A percentile compares a stretch with the other conserved stretches of the same genome.
phyloP scores from a whole-genome alignment of 1,140 invertebrate species.

The Microvelia longipes region DNA sequence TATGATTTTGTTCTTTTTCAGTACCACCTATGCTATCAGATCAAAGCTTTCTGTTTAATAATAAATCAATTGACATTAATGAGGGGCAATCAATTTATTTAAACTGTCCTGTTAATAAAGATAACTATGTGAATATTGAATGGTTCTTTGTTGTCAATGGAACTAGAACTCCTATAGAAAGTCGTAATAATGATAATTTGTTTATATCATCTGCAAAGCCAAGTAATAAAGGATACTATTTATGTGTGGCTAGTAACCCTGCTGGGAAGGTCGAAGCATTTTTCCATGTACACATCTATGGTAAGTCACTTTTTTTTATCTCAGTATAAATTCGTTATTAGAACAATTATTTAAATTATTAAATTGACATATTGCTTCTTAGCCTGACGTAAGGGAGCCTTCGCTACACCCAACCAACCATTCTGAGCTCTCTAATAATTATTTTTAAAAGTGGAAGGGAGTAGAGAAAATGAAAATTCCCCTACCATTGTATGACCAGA shows the following conservation, averaged over 20 bases:
- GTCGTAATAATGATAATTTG: neutral
- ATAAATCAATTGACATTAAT: neutral
- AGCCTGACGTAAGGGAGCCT: too few relatives aligned
- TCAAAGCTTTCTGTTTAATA: neutral
- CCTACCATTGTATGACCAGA: too few relatives aligned
- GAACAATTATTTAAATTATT: neutral
- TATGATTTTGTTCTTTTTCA: too few relatives aligned
- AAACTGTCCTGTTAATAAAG: neutral
- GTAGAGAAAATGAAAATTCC: too few relatives aligned
- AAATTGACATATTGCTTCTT: neutral
- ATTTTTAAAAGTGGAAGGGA: too few relatives aligned
- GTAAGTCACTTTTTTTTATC: neutral
- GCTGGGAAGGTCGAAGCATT: neutral
- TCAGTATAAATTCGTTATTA: neutral
- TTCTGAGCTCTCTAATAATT: too few relatives aligned
- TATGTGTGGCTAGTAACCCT: neutral
- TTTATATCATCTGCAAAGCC: neutral
- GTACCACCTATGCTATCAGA: neutral
- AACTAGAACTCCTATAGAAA: neutral
- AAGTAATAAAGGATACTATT: conserved; percentile 1
- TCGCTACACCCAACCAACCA: too few relatives aligned
- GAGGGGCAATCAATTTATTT: neutral
- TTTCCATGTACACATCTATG: neutral
- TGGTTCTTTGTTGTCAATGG: neutral
- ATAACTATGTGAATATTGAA: neutral